Conservation (phyloP, 2,888 invertebrate genomes). For the Chalcosyrphus nemorum region DNA sequence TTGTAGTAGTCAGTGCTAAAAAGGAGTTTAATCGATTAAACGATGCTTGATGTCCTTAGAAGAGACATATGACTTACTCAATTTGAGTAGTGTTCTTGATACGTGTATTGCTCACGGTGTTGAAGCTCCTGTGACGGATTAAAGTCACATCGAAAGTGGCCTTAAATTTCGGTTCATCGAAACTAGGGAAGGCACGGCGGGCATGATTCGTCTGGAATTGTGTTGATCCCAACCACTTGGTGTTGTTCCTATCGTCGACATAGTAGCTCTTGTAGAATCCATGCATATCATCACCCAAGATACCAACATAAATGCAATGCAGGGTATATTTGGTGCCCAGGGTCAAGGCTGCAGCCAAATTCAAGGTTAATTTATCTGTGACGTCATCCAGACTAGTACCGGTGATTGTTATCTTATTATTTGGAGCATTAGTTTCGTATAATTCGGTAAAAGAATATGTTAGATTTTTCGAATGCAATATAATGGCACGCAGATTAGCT, state of each 20-base stretch:
- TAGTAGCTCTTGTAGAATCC: constrained; percentile 83
- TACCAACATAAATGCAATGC: constrained; percentile 82
- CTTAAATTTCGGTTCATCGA: constrained; percentile 89
- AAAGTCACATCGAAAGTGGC: constrained; percentile 85
- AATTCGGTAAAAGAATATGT: constrained; percentile 74
- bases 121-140: constrained; percentile 78
- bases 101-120: constrained; percentile 77
- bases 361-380: constrained; percentile 82
- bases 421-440: constrained; percentile 69
- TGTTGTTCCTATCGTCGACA: constrained; percentile 78
- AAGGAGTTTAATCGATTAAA: too few relatives aligned
- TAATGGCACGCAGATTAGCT: constrained; percentile 80
- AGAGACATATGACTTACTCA: too few relatives aligned
- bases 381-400: constrained; percentile 74
- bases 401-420: constrained; percentile 74
- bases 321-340: constrained; percentile 81
- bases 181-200: constrained; percentile 89
- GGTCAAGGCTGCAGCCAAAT: constrained; percentile 78
- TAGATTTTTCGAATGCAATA: constrained; percentile 83
- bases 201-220: constrained; percentile 88
- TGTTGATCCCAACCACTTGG: constrained; percentile 85
- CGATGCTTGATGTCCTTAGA: too few relatives aligned
- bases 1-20: constrained; percentile 73
- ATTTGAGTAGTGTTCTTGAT: constrained; percentile 26
- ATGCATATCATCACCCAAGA: constrained; percentile 83